Evolutionary conservation across 2,113 vertebrate species (phyloP).

Genomic region (Crocuta crocuta): DNA sequence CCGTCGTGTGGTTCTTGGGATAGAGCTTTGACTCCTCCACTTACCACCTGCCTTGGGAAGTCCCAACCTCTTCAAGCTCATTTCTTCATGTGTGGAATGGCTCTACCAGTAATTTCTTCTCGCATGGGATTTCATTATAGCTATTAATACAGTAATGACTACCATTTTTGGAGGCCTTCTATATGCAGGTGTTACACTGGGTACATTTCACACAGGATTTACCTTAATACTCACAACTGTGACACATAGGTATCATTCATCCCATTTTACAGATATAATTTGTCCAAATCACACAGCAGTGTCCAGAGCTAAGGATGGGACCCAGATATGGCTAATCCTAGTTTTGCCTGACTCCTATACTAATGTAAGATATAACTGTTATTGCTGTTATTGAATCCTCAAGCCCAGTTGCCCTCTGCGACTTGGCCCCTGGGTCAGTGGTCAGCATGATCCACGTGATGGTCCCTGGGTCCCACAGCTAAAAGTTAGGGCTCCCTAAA

Average conservation of each 20-base stretch:
- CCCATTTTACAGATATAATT: background rate
- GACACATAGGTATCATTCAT: background rate
- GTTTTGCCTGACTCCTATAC: background rate
- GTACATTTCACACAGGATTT: conserved; percentile 36
- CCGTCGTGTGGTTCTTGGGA: background rate
- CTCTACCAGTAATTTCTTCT: background rate
- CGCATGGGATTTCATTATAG: background rate
- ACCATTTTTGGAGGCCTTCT: background rate
- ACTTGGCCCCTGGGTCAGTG: background rate
- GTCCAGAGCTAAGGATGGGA: background rate
- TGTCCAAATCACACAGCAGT: background rate
- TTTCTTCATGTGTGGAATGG: background rate
- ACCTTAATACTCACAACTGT: background rate
- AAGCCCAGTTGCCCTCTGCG: background rate
- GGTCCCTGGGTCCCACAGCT: background rate
- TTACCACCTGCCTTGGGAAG: background rate
- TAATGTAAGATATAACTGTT: background rate
- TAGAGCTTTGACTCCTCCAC: background rate
- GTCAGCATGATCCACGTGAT: background rate
- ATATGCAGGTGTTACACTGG: background rate
- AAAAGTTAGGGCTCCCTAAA: background rate
- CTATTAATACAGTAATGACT: background rate
- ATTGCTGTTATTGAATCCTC: conserved; percentile 12
- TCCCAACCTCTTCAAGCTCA: background rate
- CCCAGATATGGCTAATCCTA: background rate